These are phyloP conservation scores for Athalia rosae DNA, from an alignment of 2,888 invertebrate genomes.

Conservation along the genomic window DNA sequence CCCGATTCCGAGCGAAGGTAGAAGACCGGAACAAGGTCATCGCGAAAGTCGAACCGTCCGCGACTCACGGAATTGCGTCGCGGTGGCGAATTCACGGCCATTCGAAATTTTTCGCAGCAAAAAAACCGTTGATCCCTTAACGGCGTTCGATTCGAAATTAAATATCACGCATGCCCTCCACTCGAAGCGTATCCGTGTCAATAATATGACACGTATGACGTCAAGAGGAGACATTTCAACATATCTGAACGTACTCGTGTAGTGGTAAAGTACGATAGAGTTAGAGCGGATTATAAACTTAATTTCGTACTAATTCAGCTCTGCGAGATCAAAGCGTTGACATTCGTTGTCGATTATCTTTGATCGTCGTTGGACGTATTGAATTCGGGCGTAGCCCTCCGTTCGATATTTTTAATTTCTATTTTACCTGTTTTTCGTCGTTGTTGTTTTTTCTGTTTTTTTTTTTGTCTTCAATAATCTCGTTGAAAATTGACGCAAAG, in stretches of 20 bases:
- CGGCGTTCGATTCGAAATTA: too few species aligned
- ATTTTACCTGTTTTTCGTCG: neutral
- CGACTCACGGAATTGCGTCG: too few species aligned
- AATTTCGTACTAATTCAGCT: slow-evolving; percentile 15
- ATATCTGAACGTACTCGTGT: neutral
- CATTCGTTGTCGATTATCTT: slow-evolving; percentile 19
- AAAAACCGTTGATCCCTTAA: neutral
- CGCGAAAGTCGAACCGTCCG: neutral
- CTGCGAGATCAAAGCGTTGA: slow-evolving; percentile 25
- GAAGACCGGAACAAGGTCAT: too few species aligned
- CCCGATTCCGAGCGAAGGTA: neutral
- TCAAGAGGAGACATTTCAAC: too few species aligned
- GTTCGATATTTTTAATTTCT: slow-evolving; percentile 14
- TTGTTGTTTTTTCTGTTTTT: too few species aligned
- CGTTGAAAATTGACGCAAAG: too few species aligned
- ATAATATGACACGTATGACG: too few species aligned
- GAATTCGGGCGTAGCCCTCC: neutral
- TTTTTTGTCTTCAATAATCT: too few species aligned
- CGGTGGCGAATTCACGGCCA: too few species aligned
- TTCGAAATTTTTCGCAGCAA: too few species aligned
- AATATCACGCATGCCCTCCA: too few species aligned
- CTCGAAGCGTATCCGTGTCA: too few species aligned
- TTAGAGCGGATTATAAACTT: slow-evolving; percentile 21
- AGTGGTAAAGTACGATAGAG: neutral
- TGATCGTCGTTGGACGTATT: slow-evolving; percentile 15